Evolutionary conservation across 2,113 vertebrate species (phyloP), one percentile per base, ranked within the genome.

Genomic region (Pyxicephalus adspersus): DNA sequence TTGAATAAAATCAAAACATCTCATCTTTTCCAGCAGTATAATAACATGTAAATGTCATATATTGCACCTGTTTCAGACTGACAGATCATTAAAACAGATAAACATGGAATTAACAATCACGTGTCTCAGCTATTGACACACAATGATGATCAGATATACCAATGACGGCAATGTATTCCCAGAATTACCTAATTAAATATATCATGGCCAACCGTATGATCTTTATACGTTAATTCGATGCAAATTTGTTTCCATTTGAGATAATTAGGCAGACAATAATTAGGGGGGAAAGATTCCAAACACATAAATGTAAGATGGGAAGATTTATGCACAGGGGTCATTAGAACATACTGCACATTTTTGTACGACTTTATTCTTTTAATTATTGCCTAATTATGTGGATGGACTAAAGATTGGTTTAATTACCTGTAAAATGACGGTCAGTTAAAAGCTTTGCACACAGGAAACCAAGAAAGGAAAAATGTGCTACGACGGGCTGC

Each of bases 211-310:
- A 55, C 31, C 60, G 34, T 4, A 58, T 13, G 38, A 57, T 23
- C 2, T 6, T 34, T 38, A 34, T 31, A 31, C 3, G 11, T 34
- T 57, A 17, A 74, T 57, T 58, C 29, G 17, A 60, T 74, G 23
- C 16, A 28, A 31, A 22, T 31, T 45, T 45, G n/a, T 34, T 74
- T 34, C 9, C 28, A 34, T 38, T 74, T 31, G 29, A 57, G 34
- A 45, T 45, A 19, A 76, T 71, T 71, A 76, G 28, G 17, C 17
- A 29, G 57, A 63, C 73, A 45, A 17, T 61, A 76, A 76, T 76
- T 76, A 45, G 19, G 3, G 20, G 16, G 54, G 31, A 73, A 15
- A 57, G 5, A 54, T 34, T 23, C 13, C 38, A 17, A 29, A 74
- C 25, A 23, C 57, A 57, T 19, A 20, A 34, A 57, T 70, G 22